phyloP scores from a whole-genome alignment of 2,888 invertebrate genomes.

The Acanthosepion esculentum region DNA sequence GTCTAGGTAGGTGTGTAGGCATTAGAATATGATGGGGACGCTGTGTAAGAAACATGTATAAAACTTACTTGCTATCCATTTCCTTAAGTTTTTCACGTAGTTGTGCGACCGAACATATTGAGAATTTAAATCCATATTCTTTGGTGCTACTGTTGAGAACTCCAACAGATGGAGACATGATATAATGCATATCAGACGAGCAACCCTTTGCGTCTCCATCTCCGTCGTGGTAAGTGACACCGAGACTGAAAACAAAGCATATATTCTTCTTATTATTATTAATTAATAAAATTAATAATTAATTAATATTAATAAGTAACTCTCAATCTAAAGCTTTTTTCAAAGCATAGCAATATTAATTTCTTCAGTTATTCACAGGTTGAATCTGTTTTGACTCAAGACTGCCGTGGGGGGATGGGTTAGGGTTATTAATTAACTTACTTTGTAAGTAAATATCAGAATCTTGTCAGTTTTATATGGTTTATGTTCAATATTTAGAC shows the following conservation, averaged over 20 bases:
- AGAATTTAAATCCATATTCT: conserved; percentile 61
- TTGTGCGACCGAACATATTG: conserved; percentile 58
- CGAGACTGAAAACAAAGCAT: conserved; percentile 53
- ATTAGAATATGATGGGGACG: background rate
- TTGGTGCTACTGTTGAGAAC: conserved; percentile 59
- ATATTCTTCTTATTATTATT: too few species aligned
- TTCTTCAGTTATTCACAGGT: too few species aligned
- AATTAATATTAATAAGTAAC: too few species aligned
- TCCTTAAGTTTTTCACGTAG: conserved; percentile 56
- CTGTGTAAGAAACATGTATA: background rate
- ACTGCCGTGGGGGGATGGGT: too few species aligned
- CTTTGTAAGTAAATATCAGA: too few species aligned
- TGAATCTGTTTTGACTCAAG: too few species aligned
- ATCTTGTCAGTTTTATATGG: too few species aligned
- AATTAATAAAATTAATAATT: too few species aligned
- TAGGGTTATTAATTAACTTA: too few species aligned
- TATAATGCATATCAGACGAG: conserved; percentile 58
- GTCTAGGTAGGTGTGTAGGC: background rate
- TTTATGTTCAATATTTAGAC: too few species aligned
- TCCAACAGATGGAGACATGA: conserved; percentile 61
- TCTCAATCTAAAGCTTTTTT: too few species aligned
- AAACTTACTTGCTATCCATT: conserved; percentile 54
- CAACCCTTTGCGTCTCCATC: conserved; percentile 53
- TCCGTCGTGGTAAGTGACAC: conserved; percentile 60
- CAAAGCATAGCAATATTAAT: too few species aligned